phyloP scores from a whole-genome alignment of 2,797 vertebrate species.

The Pyrocephalus nanus region DNA sequence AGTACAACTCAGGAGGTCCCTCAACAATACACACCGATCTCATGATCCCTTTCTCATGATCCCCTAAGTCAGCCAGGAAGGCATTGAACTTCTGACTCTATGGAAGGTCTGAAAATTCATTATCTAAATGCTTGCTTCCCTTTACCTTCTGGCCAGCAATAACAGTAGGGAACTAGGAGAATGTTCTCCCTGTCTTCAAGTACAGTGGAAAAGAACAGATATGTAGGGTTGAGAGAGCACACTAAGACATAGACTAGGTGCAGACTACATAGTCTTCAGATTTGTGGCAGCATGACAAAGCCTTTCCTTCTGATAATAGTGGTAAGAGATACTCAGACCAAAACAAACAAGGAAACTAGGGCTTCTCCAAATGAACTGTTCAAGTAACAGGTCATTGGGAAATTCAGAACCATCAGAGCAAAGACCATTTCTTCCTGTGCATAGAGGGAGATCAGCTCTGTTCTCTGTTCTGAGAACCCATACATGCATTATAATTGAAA shows the following conservation, averaged over 20 bases:
- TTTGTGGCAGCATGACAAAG: neutral
- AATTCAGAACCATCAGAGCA: neutral
- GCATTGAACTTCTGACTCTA: neutral
- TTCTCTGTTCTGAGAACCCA: fast-evolving
- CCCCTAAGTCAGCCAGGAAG: neutral
- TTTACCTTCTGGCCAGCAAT: neutral
- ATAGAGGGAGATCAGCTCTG: neutral
- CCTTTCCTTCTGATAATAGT: neutral
- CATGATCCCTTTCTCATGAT: neutral
- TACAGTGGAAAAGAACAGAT: neutral
- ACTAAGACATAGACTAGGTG: too few relatives aligned
- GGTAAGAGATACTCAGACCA: neutral
- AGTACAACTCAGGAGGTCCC: neutral
- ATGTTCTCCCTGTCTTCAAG: neutral
- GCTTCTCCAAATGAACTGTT: neutral
- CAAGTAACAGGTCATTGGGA: neutral
- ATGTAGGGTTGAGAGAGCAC: neutral
- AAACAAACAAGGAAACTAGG: neutral
- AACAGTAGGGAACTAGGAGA: neutral
- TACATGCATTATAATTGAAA: neutral
- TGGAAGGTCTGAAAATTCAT: neutral
- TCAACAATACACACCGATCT: neutral
- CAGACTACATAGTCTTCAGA: neutral
- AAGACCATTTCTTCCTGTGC: neutral
- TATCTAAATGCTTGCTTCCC: neutral